phyloP scores from a whole-genome alignment of 35 echinoderm and acorn worm species.

The Heliocidaris erythrogramma region DNA sequence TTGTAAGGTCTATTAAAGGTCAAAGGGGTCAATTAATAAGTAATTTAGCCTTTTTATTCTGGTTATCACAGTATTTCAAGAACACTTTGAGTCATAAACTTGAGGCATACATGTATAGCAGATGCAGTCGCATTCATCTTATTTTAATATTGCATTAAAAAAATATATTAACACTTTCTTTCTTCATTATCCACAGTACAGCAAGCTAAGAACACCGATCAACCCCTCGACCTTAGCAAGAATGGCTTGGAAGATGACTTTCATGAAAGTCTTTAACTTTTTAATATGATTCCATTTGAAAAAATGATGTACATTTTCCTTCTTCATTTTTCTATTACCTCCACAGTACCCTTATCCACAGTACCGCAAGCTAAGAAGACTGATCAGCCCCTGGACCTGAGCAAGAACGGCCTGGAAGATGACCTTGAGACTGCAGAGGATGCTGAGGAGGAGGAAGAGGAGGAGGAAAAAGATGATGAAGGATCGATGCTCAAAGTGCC shows the following conservation, averaged over 20 bases:
- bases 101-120: too few species aligned
- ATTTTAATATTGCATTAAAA: neutral
- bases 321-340: too few species aligned
- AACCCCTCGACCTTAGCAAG: constrained; percentile 78
- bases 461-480: constrained; percentile 1
- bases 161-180: neutral
- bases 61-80: too few species aligned
- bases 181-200: neutral
- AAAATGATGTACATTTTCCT: too few species aligned
- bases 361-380: constrained; percentile 50
- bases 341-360: neutral
- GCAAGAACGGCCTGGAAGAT: constrained; percentile 58
- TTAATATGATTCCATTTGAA: too few species aligned
- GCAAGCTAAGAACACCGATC: constrained; percentile 54
- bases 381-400: constrained; percentile 83
- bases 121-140: too few species aligned
- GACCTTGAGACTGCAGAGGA: constrained; percentile 31
- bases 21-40: too few species aligned
- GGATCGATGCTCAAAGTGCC: constrained; percentile 69
- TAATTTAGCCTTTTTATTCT: too few species aligned
- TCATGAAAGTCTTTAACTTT: neutral
- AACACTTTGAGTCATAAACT: too few species aligned
- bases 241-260: constrained; percentile 35
- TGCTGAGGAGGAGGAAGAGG: constrained; percentile 12
- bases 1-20: too few species aligned